phyloP scores from a whole-genome alignment of 2,797 vertebrate genomes.

The Hafferia zeledoni region DNA sequence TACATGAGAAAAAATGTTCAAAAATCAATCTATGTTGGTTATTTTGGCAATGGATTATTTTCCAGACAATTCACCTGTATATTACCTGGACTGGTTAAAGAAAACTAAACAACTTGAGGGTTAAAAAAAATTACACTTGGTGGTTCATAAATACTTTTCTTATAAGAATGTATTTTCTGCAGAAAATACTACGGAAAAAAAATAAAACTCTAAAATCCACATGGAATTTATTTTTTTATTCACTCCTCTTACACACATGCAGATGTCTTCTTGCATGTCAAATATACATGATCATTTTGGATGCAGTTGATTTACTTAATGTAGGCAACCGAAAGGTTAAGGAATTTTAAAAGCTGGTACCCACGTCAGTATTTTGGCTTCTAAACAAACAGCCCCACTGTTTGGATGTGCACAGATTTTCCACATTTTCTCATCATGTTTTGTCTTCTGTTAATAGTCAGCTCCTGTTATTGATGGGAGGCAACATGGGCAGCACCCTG shows the following conservation, averaged over 20 bases:
- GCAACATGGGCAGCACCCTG: background rate
- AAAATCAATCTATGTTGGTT: background rate
- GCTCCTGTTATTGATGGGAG: background rate
- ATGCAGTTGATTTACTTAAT: background rate
- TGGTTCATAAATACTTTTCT: background rate
- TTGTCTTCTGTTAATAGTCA: background rate
- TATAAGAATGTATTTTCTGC: background rate
- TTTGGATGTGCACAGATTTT: background rate
- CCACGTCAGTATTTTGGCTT: background rate
- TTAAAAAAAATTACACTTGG: background rate
- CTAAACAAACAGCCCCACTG: background rate
- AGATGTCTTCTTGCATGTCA: background rate
- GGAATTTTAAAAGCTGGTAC: background rate
- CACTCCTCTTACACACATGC: background rate
- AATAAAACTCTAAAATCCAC: background rate
- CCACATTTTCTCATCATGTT: background rate
- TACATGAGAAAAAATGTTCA: background rate
- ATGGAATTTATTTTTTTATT: background rate
- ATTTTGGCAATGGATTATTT: background rate
- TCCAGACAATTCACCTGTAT: background rate
- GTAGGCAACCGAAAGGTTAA: background rate
- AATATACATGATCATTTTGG: background rate
- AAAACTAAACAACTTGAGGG: background rate
- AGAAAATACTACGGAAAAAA: background rate
- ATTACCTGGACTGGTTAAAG: background rate